phyloP scores from a whole-genome alignment of 1,140 invertebrate species.

The Idris sp. region DNA sequence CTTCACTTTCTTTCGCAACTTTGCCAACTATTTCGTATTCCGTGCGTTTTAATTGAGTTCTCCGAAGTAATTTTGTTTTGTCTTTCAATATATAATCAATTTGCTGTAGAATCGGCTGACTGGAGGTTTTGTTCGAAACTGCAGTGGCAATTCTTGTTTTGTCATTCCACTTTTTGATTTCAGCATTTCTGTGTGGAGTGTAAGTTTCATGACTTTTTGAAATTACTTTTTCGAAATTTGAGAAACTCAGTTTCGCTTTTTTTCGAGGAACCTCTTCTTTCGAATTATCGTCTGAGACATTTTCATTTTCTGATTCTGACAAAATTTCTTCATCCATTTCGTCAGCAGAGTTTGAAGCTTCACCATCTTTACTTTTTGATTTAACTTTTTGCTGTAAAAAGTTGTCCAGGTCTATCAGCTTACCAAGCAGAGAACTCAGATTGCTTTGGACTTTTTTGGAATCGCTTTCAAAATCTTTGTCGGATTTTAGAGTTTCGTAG shows the following conservation, averaged over 20 bases:
- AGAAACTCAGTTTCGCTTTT: conserved; percentile 79
- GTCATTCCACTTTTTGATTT: conserved; percentile 95
- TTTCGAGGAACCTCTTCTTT: conserved; percentile 72
- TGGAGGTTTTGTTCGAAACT: conserved; percentile 82
- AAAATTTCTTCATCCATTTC: conserved; percentile 78
- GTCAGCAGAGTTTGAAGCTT: conserved; percentile 60
- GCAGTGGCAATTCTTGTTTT: conserved; percentile 86
- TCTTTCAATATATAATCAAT: conserved; percentile 91
- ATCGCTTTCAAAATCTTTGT: conserved; percentile 71
- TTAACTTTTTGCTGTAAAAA: conserved; percentile 81
- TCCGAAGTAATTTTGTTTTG: conserved; percentile 85
- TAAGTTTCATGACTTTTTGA: conserved; percentile 82
- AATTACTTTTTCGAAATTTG: conserved; percentile 82
- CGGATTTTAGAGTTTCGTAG: conserved; percentile 75
- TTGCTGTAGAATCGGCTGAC: conserved; percentile 86
- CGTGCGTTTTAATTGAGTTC: conserved; percentile 89
- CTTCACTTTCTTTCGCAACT: conserved; percentile 64
- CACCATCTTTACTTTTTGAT: conserved; percentile 62
- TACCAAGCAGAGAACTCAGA: conserved; percentile 81
- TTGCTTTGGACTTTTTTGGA: conserved; percentile 74
- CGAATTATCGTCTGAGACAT: conserved; percentile 63
- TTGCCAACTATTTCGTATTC: conserved; percentile 86
- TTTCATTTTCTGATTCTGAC: conserved; percentile 74
- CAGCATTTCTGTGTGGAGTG: conserved; percentile 84
- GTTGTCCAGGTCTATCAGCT: conserved; percentile 81